Evolutionary conservation across 2,797 vertebrate species (phyloP), one percentile per base, ranked within the genome.

Genomic region (Propithecus deckenii): DNA sequence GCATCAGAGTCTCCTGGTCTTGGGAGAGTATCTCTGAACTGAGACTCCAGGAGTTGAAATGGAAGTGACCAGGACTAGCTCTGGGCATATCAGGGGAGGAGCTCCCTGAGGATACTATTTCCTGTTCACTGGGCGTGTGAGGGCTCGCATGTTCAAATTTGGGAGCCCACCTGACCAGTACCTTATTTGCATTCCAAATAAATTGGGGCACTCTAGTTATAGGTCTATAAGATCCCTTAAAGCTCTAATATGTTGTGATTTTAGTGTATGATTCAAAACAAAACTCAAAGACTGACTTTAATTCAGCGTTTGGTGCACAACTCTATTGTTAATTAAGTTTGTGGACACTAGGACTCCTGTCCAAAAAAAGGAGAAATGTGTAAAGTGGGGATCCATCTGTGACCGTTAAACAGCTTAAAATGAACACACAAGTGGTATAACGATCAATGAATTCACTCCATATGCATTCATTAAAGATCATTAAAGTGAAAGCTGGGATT

Each of bases 401-500:
- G 84, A 89, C 90, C n/a, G 76, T 48, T 78, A 91, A 94, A 43
- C 59, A 61, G 63, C 35, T 79, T 96, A 96, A 93, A 96, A 89
- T 89, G 67, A 84, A 95, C 84, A 86, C 30, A 72, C 52, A 95
- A 95, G 50, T 22, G 2, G 2, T 75, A 48, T 43, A 57, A 87
- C 1, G 2, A 84, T 46, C 69, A n/a, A 71, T 78, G 46, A 89
- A 86, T 94, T 95, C 86, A 78, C 12, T 89, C 43, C 79, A 81
- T 50, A 61, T 71, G 75, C 74, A 94, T 65, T 89, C 93, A 89
- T 91, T 71, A 91, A 22, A 89, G 38, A 91, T 72, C 38, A 93
- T 91, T 93, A 89, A 93, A 67, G 5, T 81, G 79, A 88, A 90
- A 84, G 12, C 89, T 63, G 32, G 17, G 28, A 94, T 90, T 75